Evolutionary conservation across 1,140 invertebrate species (phyloP), one percentile per base, ranked within the genome.

Genomic region (Planococcus citri): DNA sequence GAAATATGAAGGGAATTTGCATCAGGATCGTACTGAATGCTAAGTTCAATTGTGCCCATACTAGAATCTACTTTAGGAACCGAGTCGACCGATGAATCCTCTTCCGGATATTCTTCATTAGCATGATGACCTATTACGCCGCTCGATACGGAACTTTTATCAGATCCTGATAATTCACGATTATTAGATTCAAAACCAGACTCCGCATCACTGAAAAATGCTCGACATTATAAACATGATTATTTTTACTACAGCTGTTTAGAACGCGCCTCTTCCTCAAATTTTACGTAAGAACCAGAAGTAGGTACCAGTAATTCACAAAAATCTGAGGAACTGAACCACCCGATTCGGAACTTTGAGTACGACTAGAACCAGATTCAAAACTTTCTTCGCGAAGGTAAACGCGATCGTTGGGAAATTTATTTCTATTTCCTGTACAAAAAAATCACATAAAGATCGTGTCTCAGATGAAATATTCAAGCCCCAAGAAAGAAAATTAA

Each of bases 1-100:
- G 86, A 88, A 75, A 90, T 91, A 73, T 92, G 88, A 14, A 95
- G 80, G 17, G 87, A 87, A 72, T 87, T 86, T 51, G 85, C 86
- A 12, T 81, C 79, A 71, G 87, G 85, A 73, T 92, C 88, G 78
- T 91, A 93, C n/a, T 85, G 83, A 38, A 94, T 76, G 20, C 88
- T 87, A 57, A 92, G 83, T 76, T 93, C 89, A 51, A 94, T 78
- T 68, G 82, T 85, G 0, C 86, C 86, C n/a, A 72, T 68, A 51
- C 38, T 70, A 1, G 27, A 29, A 64, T 37, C 27, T 37, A 25
- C 25, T 64, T 25, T 64, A 3, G 60, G 25, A 27, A 27, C 22
- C 1, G 22, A 22, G 61, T 70, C 60, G 24, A 70, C 69, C 2
- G 33, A 27, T 12, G 67, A 21, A 27, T 72, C 71, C 2, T 72